These are phyloP conservation scores for Alviniconcha strummeri DNA, from an alignment of 2,888 invertebrate genomes.

Conservation along the genomic window DNA sequence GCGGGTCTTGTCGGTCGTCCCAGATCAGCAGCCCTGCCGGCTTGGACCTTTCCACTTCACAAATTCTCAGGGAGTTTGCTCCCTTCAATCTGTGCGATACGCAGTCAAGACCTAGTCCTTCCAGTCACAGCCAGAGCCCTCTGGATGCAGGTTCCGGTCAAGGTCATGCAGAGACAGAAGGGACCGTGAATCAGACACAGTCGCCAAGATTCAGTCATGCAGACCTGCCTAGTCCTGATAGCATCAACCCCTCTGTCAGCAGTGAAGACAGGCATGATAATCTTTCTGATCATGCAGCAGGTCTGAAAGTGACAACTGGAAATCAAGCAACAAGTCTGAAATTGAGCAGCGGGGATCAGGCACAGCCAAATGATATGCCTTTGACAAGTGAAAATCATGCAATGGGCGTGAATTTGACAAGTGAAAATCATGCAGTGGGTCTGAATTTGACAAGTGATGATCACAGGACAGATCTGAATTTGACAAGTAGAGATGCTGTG, in stretches of 20 bases:
- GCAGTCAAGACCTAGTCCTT: neutral
- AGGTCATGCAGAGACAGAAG: neutral
- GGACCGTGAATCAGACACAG: neutral
- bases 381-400: too few species aligned
- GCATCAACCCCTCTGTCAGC: neutral
- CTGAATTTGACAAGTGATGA: neutral
- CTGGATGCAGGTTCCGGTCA: neutral
- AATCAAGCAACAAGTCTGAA: neutral
- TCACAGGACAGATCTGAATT: neutral
- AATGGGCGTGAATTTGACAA: too few species aligned
- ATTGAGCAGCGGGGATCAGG: neutral
- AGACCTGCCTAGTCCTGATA: neutral
- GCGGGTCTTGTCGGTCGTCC: conserved; percentile 14
- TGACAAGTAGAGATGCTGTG: neutral
- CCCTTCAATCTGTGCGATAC: neutral
- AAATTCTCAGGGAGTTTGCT: conserved; percentile 9
- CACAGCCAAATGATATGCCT: too few species aligned
- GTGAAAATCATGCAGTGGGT: neutral
- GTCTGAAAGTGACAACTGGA: neutral
- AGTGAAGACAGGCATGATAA: neutral
- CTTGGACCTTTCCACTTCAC: conserved; percentile 10
- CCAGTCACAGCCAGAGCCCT: conserved; percentile 14
- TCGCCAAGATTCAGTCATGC: neutral
- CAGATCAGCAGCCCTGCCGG: conserved; percentile 9
- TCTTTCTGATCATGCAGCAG: neutral